A percentile compares a stretch with the other conserved stretches of the same genome.
Evolutionary conservation across 2,888 invertebrate genomes (phyloP).

Genomic region (Schizotus pectinicornis): DNA sequence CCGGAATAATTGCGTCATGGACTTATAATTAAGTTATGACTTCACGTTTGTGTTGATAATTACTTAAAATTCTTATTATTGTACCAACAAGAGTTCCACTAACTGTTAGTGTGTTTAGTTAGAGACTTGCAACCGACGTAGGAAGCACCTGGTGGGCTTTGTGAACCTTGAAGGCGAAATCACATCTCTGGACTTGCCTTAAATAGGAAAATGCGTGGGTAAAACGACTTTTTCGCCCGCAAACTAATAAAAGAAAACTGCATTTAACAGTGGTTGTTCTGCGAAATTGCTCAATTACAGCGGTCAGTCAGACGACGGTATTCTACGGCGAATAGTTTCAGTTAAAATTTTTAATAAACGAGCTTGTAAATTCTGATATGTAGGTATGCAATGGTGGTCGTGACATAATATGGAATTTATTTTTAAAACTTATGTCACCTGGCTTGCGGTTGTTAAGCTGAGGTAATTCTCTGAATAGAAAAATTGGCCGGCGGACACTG

Average conservation of each 20-base stretch:
- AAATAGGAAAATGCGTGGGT: slow-evolving; percentile 1
- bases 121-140: too few relatives aligned
- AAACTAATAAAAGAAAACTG: slow-evolving; percentile 3
- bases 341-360: background rate
- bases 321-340: too few relatives aligned
- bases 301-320: too few relatives aligned
- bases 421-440: slow-evolving; percentile 45
- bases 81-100: too few relatives aligned
- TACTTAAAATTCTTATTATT: too few relatives aligned
- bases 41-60: too few relatives aligned
- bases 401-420: slow-evolving; percentile 25
- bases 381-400: background rate
- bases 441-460: slow-evolving; percentile 18
- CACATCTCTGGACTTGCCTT: background rate
- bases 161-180: slow-evolving; percentile 6
- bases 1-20: too few relatives aligned
- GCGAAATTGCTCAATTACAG: too few relatives aligned
- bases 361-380: background rate
- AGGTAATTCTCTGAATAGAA: slow-evolving; percentile 34
- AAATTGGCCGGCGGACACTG: slow-evolving; percentile 27
- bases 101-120: too few relatives aligned
- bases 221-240: slow-evolving; percentile 6
- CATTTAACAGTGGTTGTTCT: too few relatives aligned
- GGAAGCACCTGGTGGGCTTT: too few relatives aligned
- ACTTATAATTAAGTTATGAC: too few relatives aligned